These are phyloP conservation scores for Gallinago media DNA, from an alignment of 2,113 vertebrate species.

Conservation along the genomic window DNA sequence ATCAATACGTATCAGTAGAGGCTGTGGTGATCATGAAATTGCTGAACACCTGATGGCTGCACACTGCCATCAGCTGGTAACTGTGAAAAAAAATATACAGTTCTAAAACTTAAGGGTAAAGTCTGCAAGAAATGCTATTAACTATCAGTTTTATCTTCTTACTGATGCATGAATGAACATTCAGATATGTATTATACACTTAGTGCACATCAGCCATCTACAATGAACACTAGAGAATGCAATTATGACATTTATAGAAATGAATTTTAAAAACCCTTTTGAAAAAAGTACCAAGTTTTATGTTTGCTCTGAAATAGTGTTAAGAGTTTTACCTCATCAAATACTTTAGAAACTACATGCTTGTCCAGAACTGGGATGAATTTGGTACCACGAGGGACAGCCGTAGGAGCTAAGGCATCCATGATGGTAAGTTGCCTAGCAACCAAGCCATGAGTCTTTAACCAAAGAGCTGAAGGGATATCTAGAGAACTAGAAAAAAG, in stretches of 20 bases:
- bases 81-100: background rate
- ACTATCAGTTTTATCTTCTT: background rate
- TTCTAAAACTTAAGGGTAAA: background rate
- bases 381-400: constrained; percentile 67
- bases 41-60: background rate
- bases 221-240: background rate
- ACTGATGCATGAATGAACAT: background rate
- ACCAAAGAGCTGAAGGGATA: constrained; percentile 75
- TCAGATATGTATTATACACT: background rate
- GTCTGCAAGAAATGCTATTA: background rate
- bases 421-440: constrained; percentile 81
- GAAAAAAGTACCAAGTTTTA: background rate
- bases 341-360: constrained; percentile 80
- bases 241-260: background rate
- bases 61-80: constrained; percentile 18
- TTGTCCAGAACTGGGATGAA: constrained; percentile 80
- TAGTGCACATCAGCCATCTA: background rate
- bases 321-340: constrained; percentile 78
- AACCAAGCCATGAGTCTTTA: constrained; percentile 77
- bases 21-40: background rate
- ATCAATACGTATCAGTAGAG: background rate
- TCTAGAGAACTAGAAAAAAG: constrained; percentile 67
- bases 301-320: background rate
- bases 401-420: constrained; percentile 74
- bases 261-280: background rate